These are phyloP conservation scores for Arctia plantaginis DNA, from an alignment of 2,888 invertebrate species.

Conservation along the genomic window DNA sequence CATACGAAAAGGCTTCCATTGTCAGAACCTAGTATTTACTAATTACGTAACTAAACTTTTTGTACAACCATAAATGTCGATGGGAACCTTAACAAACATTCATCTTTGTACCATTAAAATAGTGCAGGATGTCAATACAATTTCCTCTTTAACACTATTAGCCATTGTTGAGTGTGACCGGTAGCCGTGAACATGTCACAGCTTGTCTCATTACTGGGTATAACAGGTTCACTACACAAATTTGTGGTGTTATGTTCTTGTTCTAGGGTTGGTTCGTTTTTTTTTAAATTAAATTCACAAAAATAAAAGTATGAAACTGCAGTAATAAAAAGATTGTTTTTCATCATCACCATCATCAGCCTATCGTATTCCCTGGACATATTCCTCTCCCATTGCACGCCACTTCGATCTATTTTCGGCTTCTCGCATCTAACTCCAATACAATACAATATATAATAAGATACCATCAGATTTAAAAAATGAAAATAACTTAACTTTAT, in stretches of 20 bases:
- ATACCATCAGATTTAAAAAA: no score
- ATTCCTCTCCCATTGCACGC: no score
- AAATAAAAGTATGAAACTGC: no score
- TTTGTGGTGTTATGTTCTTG: slow-evolving; percentile 34
- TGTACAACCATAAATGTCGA: slow-evolving; percentile 37
- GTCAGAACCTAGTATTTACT: not conserved
- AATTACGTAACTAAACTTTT: slow-evolving; percentile 40
- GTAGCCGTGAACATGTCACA: slow-evolving; percentile 44
- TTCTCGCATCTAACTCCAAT: no score
- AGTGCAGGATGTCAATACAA: slow-evolving; percentile 48
- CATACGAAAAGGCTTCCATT: not conserved
- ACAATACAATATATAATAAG: no score
- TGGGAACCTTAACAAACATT: slow-evolving; percentile 6
- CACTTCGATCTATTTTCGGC: no score
- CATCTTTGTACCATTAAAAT: slow-evolving; percentile 32
- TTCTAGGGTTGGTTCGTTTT: slow-evolving; percentile 28
- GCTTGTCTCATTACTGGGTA: slow-evolving; percentile 50
- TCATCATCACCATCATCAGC: no score
- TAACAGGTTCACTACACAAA: slow-evolving; percentile 49
- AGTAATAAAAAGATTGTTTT: no score
- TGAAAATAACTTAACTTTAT: no score
- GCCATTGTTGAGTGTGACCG: slow-evolving; percentile 32
- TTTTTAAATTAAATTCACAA: no score
- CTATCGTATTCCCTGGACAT: no score
- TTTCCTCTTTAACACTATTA: slow-evolving; percentile 52